phyloP scores from a whole-genome alignment of 2,797 vertebrate genomes.

The Alca torda region DNA sequence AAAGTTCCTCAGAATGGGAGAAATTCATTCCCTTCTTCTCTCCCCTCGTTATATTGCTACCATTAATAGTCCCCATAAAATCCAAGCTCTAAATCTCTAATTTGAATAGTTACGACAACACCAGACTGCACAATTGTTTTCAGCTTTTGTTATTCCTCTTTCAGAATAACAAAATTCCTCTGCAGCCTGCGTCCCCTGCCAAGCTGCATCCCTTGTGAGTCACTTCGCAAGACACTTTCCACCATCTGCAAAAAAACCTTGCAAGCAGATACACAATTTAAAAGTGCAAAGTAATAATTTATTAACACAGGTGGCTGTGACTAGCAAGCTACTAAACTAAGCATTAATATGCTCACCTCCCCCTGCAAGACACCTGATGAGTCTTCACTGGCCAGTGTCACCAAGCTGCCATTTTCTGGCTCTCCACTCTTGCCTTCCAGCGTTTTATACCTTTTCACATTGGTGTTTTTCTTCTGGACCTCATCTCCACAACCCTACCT shows the following conservation, averaged over 20 bases:
- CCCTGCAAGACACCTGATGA: not conserved
- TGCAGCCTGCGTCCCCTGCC: not conserved
- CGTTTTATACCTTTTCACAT: not conserved
- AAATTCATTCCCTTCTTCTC: not conserved
- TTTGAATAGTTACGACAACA: not conserved
- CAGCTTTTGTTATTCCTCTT: not conserved
- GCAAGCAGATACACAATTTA: not conserved
- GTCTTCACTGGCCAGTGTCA: not conserved
- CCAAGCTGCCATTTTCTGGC: not conserved
- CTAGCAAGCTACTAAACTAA: not conserved
- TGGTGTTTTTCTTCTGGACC: not conserved
- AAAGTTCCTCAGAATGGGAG: not conserved
- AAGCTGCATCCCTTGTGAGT: not conserved
- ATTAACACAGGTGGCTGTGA: not conserved
- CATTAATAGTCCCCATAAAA: not conserved
- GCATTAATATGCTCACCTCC: not conserved
- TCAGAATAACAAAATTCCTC: not conserved
- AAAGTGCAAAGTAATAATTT: not conserved
- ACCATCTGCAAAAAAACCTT: not conserved
- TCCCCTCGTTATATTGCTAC: not conserved
- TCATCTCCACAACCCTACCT: not conserved
- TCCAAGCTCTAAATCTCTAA: not conserved
- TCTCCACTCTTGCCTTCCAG: not conserved
- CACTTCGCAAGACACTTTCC: not conserved
- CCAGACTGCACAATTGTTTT: not conserved